phyloP scores from a whole-genome alignment of 1,140 invertebrate species.

The Pseudachorutes palmiensis region DNA sequence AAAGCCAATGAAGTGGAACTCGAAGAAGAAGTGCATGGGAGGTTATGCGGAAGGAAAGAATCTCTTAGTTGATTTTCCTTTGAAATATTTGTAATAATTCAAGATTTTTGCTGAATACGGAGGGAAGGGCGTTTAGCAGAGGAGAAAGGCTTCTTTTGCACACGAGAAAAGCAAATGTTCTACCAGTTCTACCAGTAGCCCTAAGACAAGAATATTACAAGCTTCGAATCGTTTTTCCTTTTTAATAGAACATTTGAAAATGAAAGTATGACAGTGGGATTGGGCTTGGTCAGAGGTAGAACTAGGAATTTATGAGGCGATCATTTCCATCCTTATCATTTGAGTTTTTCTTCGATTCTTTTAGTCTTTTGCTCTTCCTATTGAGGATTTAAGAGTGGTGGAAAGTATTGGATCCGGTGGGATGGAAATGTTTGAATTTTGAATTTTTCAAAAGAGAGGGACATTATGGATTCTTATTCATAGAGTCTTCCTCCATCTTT shows the following conservation, averaged over 20 bases:
- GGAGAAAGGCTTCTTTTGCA: background rate
- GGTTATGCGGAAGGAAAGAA: background rate
- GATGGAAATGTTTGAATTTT: background rate
- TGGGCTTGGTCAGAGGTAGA: conserved; percentile 22
- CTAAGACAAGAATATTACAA: conserved; percentile 20
- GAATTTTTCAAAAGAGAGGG: background rate
- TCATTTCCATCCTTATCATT: conserved; percentile 12
- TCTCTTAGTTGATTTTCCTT: background rate
- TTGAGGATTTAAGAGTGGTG: background rate
- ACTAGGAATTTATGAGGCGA: conserved; percentile 28
- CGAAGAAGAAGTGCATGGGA: background rate
- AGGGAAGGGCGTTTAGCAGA: background rate
- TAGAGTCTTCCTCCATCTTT: background rate
- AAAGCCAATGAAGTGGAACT: background rate
- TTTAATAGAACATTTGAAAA: conserved; percentile 21
- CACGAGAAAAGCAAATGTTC: background rate
- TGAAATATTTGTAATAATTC: background rate
- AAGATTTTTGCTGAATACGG: background rate
- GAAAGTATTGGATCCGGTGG: background rate
- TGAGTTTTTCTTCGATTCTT: background rate
- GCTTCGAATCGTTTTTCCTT: conserved; percentile 16
- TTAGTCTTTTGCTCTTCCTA: background rate
- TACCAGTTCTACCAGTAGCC: too few species aligned
- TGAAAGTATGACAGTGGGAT: background rate
- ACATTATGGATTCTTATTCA: background rate